Conservation (phyloP, 2,797 vertebrate genomes). For the Bucorvus abyssinicus region DNA sequence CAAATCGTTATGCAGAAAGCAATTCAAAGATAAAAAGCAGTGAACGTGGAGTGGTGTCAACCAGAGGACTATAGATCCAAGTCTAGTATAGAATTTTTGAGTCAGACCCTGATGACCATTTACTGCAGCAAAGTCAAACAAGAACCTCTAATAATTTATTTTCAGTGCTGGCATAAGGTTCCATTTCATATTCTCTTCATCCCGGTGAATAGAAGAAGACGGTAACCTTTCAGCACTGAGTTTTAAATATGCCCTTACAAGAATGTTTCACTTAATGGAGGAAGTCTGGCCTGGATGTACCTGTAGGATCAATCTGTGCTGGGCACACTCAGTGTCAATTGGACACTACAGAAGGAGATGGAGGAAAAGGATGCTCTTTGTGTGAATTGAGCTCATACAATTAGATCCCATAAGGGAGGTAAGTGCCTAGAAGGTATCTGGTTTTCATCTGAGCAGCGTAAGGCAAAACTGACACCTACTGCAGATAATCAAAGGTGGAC, state of each 20-base stretch:
- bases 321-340: neutral
- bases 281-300: neutral
- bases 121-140: neutral
- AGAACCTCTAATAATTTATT: neutral
- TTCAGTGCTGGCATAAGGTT: neutral
- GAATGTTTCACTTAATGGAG: neutral
- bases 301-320: neutral
- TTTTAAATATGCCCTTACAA: neutral
- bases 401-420: neutral
- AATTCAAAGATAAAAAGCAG: neutral
- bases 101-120: neutral
- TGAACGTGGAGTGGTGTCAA: neutral
- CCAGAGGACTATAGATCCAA: neutral
- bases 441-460: neutral
- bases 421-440: neutral
- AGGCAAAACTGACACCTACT: neutral
- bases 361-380: neutral
- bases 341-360: neutral
- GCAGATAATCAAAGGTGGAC: neutral
- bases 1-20: neutral
- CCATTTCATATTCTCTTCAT: neutral
- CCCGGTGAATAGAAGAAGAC: neutral
- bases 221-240: neutral
- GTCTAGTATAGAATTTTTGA: neutral
- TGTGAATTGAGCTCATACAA: neutral